Percentiles rank a stretch among this genome's conserved stretches.
These are phyloP conservation scores for Brachionichthys hirsutus DNA, from an alignment of 2,113 vertebrate genomes.

Conservation along the genomic window DNA sequence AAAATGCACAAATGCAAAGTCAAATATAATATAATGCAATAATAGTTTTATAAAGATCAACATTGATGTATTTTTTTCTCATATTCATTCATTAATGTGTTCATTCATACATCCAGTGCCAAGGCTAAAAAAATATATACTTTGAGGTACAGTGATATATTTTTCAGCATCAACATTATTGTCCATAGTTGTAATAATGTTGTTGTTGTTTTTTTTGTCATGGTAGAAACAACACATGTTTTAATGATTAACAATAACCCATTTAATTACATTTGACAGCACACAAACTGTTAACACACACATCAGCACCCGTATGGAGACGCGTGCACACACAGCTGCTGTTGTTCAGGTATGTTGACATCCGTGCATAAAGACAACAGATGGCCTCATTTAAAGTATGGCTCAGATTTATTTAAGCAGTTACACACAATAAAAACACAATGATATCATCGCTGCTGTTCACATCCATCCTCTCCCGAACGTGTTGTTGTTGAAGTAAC, in stretches of 20 bases:
- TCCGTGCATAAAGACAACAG: slow-evolving; percentile 11
- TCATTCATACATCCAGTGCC: too few relatives aligned
- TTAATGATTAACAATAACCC: background rate
- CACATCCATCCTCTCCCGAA: slow-evolving; percentile 18
- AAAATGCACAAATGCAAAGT: too few relatives aligned
- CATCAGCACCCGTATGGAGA: background rate
- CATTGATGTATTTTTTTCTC: too few relatives aligned
- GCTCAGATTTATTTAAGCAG: slow-evolving; percentile 2
- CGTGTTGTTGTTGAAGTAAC: slow-evolving; percentile 21
- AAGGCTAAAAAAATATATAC: too few relatives aligned
- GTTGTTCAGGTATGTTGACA: slow-evolving; percentile 1
- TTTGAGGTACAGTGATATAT: too few relatives aligned
- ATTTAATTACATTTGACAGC: too few relatives aligned
- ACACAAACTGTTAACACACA: too few relatives aligned
- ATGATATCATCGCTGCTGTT: slow-evolving; percentile 16
- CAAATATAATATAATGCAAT: too few relatives aligned
- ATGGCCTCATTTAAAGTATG: background rate
- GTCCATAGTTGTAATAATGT: too few relatives aligned
- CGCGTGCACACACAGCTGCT: background rate
- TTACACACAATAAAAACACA: slow-evolving; percentile 35
- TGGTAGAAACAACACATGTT: background rate
- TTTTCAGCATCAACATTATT: too few relatives aligned
- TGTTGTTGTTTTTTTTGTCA: background rate
- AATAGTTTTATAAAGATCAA: too few relatives aligned
- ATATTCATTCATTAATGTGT: background rate